Evolutionary conservation across 2,888 invertebrate genomes (phyloP).

Genomic region (Agrenia bidenticulata): DNA sequence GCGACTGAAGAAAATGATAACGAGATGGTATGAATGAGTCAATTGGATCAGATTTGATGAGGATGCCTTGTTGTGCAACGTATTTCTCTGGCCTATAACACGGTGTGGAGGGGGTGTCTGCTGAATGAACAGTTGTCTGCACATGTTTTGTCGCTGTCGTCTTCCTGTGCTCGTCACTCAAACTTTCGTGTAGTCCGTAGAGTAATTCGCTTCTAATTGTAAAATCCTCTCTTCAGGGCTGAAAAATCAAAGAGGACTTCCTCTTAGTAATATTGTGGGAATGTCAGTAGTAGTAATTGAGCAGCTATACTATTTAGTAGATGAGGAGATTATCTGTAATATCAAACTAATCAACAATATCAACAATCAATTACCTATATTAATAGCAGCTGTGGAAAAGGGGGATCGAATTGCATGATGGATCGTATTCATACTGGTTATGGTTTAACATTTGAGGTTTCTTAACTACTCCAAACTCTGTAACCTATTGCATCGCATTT

Average conservation of each 20-base stretch:
- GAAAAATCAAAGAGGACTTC: background rate
- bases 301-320: background rate
- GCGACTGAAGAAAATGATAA: conserved; percentile 38
- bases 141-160: conserved; percentile 15
- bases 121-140: conserved; percentile 3
- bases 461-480: background rate
- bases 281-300: conserved; percentile 3
- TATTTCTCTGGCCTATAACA: conserved; percentile 15
- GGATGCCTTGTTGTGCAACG: conserved; percentile 17
- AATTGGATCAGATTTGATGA: conserved; percentile 12
- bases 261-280: conserved; percentile 7
- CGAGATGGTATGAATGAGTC: conserved; percentile 44
- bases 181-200: conserved; percentile 2
- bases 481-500: background rate
- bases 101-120: background rate
- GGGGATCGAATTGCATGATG: conserved; percentile 2
- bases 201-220: conserved; percentile 2
- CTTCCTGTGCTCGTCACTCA: conserved; percentile 16
- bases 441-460: no score
- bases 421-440: background rate
- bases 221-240: conserved; percentile 7
- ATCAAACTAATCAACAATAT: conserved; percentile 12
- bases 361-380: conserved; percentile 8
- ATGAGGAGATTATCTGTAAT: conserved; percentile 3
- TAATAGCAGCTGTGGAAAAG: background rate